Conservation (phyloP, 2,113 vertebrate species). For the Dunckerocampus dactyliophorus region DNA sequence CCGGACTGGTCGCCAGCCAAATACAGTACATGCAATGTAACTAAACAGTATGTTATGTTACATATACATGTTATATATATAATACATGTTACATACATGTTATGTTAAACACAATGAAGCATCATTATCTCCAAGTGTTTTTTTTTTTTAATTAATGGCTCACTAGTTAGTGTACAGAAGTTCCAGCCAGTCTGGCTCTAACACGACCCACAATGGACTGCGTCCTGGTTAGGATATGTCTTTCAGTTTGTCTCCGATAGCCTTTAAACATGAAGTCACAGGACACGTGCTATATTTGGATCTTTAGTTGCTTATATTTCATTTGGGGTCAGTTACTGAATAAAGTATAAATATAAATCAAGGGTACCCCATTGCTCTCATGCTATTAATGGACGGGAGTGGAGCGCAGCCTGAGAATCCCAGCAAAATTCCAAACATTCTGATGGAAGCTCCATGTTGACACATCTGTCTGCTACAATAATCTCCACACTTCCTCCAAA, state of each 20-base stretch:
- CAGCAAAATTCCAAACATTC: conserved; percentile 57
- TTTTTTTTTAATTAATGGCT: background rate
- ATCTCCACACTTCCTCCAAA: conserved; percentile 25
- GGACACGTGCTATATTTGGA: too few relatives aligned
- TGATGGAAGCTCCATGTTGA: conserved; percentile 34
- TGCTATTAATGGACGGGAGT: conserved; percentile 32
- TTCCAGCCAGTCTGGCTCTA: background rate
- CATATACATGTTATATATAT: too few relatives aligned
- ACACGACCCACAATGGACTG: background rate
- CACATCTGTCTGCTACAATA: conserved; percentile 18
- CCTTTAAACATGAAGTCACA: background rate
- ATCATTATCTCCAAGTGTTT: too few relatives aligned
- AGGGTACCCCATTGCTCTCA: conserved; percentile 27
- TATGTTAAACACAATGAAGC: too few relatives aligned
- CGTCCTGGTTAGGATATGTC: background rate
- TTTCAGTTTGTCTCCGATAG: too few relatives aligned
- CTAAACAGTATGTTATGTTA: too few relatives aligned
- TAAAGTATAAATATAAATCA: conserved; percentile 12
- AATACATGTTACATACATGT: too few relatives aligned
- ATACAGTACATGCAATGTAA: too few relatives aligned
- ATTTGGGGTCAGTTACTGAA: conserved; percentile 19
- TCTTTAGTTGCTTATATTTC: background rate
- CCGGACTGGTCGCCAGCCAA: too few relatives aligned
- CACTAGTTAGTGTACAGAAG: background rate
- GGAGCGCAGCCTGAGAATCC: conserved; percentile 26